phyloP scores from a whole-genome alignment of 2,888 invertebrate species.

The Oligia fasciuncula region DNA sequence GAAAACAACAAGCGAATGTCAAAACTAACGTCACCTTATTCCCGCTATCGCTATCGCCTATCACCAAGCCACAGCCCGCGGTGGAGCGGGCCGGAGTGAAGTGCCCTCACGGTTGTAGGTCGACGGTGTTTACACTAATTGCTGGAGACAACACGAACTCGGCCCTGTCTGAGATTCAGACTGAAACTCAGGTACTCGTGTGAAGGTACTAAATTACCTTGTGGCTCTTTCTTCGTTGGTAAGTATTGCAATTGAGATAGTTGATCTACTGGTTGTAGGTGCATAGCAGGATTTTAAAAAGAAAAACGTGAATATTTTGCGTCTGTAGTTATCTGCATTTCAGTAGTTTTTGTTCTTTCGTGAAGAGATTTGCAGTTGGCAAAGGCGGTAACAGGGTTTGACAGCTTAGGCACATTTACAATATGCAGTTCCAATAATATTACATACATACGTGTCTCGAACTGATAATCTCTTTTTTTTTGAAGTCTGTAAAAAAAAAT shows the following conservation, averaged over 20 bases:
- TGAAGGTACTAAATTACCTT: slow-evolving; percentile 40
- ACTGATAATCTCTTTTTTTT: too few species aligned
- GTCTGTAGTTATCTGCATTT: not conserved
- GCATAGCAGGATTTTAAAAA: not conserved
- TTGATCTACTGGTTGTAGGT: slow-evolving; percentile 1
- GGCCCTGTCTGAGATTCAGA: slow-evolving; percentile 68
- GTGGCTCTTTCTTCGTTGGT: slow-evolving; percentile 20
- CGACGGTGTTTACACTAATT: slow-evolving; percentile 85
- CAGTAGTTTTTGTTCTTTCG: not conserved
- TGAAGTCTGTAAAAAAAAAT: not conserved
- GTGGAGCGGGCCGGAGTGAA: slow-evolving; percentile 70
- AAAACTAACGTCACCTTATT: not conserved
- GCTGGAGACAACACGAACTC: slow-evolving; percentile 80
- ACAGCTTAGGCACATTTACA: not conserved
- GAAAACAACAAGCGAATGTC: not conserved
- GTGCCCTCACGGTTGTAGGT: slow-evolving; percentile 79
- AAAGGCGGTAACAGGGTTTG: not conserved
- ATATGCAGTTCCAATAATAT: too few species aligned
- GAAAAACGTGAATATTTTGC: not conserved
- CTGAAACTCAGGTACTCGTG: slow-evolving; percentile 35
- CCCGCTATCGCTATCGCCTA: slow-evolving; percentile 42
- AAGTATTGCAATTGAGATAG: not conserved
- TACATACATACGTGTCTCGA: too few species aligned
- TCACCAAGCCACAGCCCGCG: slow-evolving; percentile 26
- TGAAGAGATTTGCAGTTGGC: not conserved